Base-by-base conservation (phyloP, 2,113 vertebrate species). In the Xiphias gladius region DNA sequence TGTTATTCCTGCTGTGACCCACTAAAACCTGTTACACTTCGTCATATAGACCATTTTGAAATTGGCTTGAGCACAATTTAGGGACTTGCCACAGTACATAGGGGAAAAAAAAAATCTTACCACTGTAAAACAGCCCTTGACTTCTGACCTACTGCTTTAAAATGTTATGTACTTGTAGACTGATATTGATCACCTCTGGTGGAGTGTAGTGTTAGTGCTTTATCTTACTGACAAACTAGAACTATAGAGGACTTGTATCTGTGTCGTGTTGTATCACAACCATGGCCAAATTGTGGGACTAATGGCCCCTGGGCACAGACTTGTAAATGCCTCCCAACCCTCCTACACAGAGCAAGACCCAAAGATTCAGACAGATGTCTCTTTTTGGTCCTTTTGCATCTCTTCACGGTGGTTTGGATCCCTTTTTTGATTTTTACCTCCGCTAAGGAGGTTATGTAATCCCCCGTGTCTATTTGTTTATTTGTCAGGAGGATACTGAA, bases 81-180 rank as follows among this genome's bases (percentile, higher is more conserved):
- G 32, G 32, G 32, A 4, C 32, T 35, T 35, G 32, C 32, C 62
- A 19, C 28, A 76, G 26, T 7, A 41, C 10, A 46, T 16, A 20
- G 5, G 2, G 3, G 37, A 10, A 9, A 20, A 39, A 32, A 20
- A 35, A 52, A 32, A 13, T 16, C 22, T 13, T 26, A 26, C 19
- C n/a, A 3, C 5, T 43, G 65, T 64, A 50, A 70, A 58, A 43
- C 32, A 59, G 24, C 32, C 32, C 32, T 35, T 6, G 6, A 35
- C 26, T 61, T 52, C 62, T 73, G 39, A 62, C 52, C 67, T 14
- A 20, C 35, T 69, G 50, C 35, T 59, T 65, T 70, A 22, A 76
- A 30, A 76, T 68, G 65, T 14, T 61, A 35, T 26, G 37, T 35
- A 41, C 46, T 50, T 63, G 35, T 28, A 48, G 24, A 65, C 22